phyloP scores from a whole-genome alignment of 2,797 vertebrate species.

The Limnodromus scolopaceus region DNA sequence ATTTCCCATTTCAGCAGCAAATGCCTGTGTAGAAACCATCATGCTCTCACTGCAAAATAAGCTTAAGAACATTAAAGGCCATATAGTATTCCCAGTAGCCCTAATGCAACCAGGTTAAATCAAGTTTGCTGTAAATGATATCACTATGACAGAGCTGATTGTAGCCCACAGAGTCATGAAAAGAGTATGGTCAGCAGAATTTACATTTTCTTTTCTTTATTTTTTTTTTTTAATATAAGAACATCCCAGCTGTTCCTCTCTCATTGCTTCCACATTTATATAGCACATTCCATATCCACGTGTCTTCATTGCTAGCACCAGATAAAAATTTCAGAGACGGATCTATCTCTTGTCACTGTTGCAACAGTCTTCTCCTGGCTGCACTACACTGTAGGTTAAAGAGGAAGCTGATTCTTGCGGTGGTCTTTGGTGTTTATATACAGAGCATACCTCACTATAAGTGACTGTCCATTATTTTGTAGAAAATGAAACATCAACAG shows the following conservation, averaged over 20 bases:
- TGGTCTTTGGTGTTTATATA: not conserved
- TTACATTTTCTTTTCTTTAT: not conserved
- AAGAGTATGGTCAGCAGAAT: not conserved
- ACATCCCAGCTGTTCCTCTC: not conserved
- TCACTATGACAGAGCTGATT: not conserved
- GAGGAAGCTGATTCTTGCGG: not conserved
- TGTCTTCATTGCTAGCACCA: not conserved
- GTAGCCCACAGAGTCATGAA: not conserved
- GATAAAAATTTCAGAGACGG: not conserved
- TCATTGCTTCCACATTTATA: not conserved
- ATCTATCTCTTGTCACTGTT: not conserved
- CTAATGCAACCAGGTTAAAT: not conserved
- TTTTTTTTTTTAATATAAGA: not conserved
- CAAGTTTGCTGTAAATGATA: slow-evolving; percentile 14
- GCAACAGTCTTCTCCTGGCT: not conserved
- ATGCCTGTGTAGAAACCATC: slow-evolving; percentile 13
- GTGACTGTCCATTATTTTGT: not conserved
- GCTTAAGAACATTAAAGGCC: slow-evolving; percentile 15
- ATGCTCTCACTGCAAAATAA: slow-evolving; percentile 15
- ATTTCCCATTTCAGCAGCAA: slow-evolving; percentile 50
- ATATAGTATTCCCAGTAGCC: not conserved
- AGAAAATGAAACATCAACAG: not conserved
- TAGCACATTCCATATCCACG: not conserved
- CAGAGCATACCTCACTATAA: not conserved
- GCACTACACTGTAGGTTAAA: not conserved